Conservation (phyloP, 2,113 vertebrate genomes). For the Sapayoa aenigma region DNA sequence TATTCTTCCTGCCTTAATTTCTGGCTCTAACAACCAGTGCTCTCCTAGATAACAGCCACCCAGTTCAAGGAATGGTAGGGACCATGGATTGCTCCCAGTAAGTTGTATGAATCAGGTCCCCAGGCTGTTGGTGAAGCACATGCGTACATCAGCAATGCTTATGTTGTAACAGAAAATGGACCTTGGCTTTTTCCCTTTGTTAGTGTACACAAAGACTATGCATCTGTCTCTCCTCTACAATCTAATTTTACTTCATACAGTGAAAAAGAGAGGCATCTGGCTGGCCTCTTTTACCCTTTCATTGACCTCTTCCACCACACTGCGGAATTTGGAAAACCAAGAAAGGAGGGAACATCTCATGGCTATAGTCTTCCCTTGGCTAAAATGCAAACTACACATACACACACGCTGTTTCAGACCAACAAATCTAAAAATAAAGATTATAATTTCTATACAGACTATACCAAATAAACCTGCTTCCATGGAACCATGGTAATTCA, state of each 20-base stretch:
- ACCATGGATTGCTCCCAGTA: fast-evolving
- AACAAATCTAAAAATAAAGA: background rate
- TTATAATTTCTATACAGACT: background rate
- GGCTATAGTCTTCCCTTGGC: background rate
- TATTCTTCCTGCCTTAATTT: background rate
- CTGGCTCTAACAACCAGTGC: background rate
- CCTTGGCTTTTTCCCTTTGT: background rate
- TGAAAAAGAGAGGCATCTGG: background rate
- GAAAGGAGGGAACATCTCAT: background rate
- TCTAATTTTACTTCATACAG: background rate
- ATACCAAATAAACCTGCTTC: background rate
- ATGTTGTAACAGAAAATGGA: background rate
- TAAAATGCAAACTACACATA: background rate
- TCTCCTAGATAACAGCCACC: background rate
- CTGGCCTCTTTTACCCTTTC: background rate
- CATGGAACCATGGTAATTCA: background rate
- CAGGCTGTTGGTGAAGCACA: background rate
- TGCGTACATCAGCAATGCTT: background rate
- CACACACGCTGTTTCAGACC: background rate
- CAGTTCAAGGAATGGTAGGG: background rate
- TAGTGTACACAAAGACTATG: background rate
- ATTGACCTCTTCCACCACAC: background rate
- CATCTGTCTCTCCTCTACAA: background rate
- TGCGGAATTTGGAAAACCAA: background rate
- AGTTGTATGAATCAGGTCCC: background rate